Conservation (phyloP, 2,888 invertebrate species). For the Acanthosepion pharaonis region DNA sequence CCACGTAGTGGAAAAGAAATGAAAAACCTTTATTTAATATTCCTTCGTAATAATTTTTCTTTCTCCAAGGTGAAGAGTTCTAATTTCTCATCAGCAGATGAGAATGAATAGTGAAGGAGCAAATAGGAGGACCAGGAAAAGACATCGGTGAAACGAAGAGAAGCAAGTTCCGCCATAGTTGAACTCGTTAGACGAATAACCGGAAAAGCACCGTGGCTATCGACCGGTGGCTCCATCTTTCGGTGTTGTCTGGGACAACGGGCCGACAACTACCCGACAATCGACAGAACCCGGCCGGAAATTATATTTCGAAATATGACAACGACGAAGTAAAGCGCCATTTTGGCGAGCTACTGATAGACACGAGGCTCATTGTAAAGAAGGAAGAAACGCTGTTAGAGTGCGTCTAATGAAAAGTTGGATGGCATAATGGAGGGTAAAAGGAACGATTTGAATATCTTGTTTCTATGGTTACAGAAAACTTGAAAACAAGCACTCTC, state of each 20-base stretch:
- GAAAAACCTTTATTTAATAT: too few species aligned
- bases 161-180: background rate
- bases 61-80: too few species aligned
- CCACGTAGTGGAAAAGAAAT: too few species aligned
- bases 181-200: background rate
- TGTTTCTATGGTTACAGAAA: background rate
- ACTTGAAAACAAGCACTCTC: background rate
- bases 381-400: background rate
- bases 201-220: slow-evolving; percentile 9
- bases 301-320: slow-evolving; percentile 33
- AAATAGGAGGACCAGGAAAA: background rate
- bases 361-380: background rate
- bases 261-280: background rate
- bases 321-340: background rate
- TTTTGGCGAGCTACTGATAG: background rate
- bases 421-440: background rate
- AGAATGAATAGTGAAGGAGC: background rate
- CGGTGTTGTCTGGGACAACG: background rate
- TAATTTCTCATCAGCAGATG: too few species aligned
- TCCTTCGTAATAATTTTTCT: too few species aligned
- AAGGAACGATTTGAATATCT: background rate
- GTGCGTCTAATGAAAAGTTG: background rate
- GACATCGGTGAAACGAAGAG: background rate
- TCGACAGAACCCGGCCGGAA: background rate
- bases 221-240: slow-evolving; percentile 20